Evolutionary conservation across 2,797 vertebrate genomes (phyloP).

Genomic region (Megaceryle alcyon): DNA sequence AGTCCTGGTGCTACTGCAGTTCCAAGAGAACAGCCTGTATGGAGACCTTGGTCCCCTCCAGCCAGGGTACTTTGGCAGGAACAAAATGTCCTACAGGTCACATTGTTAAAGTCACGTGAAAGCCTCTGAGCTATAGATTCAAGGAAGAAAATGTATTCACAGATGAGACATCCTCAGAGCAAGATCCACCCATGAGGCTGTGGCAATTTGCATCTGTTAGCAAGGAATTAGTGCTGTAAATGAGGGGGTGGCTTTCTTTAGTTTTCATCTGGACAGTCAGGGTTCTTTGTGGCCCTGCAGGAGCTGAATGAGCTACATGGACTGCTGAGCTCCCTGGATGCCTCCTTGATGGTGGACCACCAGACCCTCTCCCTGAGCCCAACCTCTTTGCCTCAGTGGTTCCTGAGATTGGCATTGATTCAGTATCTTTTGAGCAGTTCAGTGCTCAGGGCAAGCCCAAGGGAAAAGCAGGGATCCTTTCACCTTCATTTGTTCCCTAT

Average conservation of each 20-base stretch:
- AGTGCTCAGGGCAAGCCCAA: not conserved
- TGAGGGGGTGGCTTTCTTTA: not conserved
- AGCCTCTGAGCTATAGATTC: not conserved
- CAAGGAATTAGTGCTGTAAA: not conserved
- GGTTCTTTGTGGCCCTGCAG: not conserved
- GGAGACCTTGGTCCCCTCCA: not conserved
- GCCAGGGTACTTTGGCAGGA: not conserved
- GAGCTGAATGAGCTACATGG: not conserved
- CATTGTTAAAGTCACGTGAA: not conserved
- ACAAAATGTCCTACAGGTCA: not conserved
- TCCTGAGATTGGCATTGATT: not conserved
- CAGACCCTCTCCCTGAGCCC: not conserved
- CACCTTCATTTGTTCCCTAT: not conserved
- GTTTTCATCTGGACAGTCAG: not conserved
- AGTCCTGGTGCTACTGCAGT: rapidly evolving
- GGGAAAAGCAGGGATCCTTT: not conserved
- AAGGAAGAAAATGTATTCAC: not conserved
- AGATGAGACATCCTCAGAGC: not conserved
- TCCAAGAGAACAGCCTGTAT: not conserved
- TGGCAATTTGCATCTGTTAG: not conserved
- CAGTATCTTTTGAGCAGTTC: not conserved
- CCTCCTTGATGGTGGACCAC: not conserved
- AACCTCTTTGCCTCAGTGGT: not conserved
- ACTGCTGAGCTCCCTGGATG: not conserved
- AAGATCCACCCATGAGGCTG: not conserved